Percentiles rank a stretch among this genome's conserved stretches.
Conservation (phyloP, 2,113 vertebrate genomes). For the Coregonus clupeaformis region DNA sequence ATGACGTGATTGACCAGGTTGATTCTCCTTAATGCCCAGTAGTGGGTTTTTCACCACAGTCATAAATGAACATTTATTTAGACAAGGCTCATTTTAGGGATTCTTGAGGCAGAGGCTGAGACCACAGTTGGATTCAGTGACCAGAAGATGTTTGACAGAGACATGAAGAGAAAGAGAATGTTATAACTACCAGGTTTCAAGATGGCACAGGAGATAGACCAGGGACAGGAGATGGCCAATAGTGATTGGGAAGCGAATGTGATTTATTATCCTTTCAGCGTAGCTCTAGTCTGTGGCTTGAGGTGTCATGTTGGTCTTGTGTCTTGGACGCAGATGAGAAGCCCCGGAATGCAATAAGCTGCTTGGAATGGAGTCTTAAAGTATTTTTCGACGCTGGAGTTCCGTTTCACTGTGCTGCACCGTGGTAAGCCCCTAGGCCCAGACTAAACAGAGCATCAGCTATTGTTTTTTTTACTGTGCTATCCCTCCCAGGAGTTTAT, state of each 20-base stretch:
- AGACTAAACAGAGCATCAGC: conserved; percentile 74
- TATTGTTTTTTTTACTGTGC: conserved; percentile 71
- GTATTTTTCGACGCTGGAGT: conserved; percentile 50
- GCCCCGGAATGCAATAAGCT: conserved; percentile 62
- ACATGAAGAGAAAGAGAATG: conserved; percentile 17
- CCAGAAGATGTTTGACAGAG: conserved; percentile 69
- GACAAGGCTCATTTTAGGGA: conserved; percentile 75
- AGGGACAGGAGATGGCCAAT: conserved; percentile 33
- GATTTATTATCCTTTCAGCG: conserved; percentile 41
- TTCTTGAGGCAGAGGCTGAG: conserved; percentile 57
- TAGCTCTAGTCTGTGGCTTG: conserved; percentile 19
- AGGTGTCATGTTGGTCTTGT: conserved; percentile 46
- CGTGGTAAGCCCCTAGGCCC: conserved; percentile 61
- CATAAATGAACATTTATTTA: conserved; percentile 88
- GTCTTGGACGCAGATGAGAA: conserved; percentile 68
- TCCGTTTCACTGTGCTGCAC: conserved; percentile 66
- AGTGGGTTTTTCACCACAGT: conserved; percentile 67
- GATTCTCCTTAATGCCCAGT: conserved; percentile 68
- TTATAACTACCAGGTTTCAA: neutral
- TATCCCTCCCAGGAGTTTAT: conserved; percentile 53
- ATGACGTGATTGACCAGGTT: conserved; percentile 76
- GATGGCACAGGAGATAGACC: conserved; percentile 2
- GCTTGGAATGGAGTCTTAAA: conserved; percentile 62
- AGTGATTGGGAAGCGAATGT: conserved; percentile 33
- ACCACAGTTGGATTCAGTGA: conserved; percentile 66